Percentiles rank a stretch among this genome's conserved stretches.
Conservation (phyloP, 1,140 invertebrate species). For the Steinernema feltiae region DNA sequence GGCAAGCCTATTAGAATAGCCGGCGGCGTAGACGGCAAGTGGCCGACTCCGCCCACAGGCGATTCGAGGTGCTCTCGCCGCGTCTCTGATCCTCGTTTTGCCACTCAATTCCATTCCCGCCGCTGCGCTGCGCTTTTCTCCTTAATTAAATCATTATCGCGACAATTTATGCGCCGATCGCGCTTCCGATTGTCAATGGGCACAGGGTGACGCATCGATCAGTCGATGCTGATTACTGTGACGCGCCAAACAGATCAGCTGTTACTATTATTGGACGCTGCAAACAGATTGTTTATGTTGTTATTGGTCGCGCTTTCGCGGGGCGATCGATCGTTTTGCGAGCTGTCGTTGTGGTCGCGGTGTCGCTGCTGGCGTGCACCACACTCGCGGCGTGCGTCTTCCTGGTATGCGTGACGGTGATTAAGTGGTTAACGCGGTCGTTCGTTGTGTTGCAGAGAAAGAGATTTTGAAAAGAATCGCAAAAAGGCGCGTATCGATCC, state of each 20-base stretch:
- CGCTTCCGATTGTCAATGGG: no score
- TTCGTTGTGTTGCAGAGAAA: slow-evolving; percentile 11
- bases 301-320: not conserved
- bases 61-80: not conserved
- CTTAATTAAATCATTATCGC: slow-evolving; percentile 10
- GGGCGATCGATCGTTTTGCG: not conserved
- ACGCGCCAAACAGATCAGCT: not conserved
- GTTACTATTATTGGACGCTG: not conserved
- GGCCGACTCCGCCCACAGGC: slow-evolving; percentile 1
- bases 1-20: not conserved
- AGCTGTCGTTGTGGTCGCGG: not conserved
- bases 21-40: not conserved
- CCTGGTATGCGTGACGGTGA: slow-evolving; percentile 14
- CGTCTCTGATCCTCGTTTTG: not conserved
- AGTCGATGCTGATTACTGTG: not conserved
- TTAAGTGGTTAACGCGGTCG: slow-evolving; percentile 15
- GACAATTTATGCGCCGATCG: not conserved
- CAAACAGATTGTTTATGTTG: slow-evolving; percentile 13
- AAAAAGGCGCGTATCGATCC: not conserved
- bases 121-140: not conserved
- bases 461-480: not conserved
- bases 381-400: slow-evolving; percentile 8
- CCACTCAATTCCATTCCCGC: not conserved
- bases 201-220: no score
- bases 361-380: not conserved